Evolutionary conservation across 1,140 invertebrate species (phyloP), one percentile per base, ranked within the genome.

Genomic region (Penaeus indicus): DNA sequence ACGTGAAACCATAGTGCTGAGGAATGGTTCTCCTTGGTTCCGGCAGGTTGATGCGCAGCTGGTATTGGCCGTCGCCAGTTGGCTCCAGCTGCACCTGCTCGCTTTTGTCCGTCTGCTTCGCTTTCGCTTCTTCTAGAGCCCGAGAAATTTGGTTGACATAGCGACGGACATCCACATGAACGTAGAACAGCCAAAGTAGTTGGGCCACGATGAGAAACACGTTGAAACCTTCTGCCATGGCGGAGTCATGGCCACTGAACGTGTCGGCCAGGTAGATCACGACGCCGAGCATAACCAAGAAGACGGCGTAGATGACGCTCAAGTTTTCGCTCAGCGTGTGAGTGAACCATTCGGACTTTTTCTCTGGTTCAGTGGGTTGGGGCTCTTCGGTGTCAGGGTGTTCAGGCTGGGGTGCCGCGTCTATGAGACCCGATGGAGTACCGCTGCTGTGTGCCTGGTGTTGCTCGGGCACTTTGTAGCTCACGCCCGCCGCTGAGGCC

Each of bases 221-320:
- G 89, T 94, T 95, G 92, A 95, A 95, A 93, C 95, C 95, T 93
- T 94, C 93, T 81, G 94, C 94, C 75, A 95, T 90, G 80, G 93
- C 92, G 18, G 92, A 90, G 13, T 92, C 90, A 67, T 94, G 92
- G 64, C 90, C 92, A 25, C 94, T 90, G 89, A 95, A 93, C 81
- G 94, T 92, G 91, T 95, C 95, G 63, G 93, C 93, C 54, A 95
- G 91, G 91, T 94, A 95, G 27, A 95, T 93, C 25, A 96, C 95
- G 4, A 95, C 89, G 69, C 95, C 95, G 19, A 95, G 91, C 60
- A 95, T 95, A 10, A 96, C 93, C 83, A 96, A 92, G 89, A 96
- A 94, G 69, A 95, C 93, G 79, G 95, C 95, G 91, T 96, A 96
- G 81, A 95, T 94, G 86, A 93, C 94, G 91, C 95, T 95, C 77